Evolutionary conservation across 2,113 vertebrate species (phyloP).

Genomic region (Chiloscyllium plagiosum): DNA sequence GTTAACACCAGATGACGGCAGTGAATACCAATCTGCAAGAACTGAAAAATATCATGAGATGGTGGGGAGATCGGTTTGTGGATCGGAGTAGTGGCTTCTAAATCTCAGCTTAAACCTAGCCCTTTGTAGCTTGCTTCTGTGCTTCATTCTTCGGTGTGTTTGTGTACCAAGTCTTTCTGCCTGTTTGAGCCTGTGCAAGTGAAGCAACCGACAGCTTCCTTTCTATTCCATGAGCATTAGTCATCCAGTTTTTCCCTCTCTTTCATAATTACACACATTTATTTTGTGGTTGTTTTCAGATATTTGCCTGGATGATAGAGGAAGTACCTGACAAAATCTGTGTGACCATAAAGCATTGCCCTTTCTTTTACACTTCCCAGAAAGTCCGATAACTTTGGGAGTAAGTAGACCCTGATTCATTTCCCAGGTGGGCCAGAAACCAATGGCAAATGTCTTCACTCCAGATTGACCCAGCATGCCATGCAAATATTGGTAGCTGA

Average conservation of each 20-base stretch:
- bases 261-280: background rate
- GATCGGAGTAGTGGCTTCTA: background rate
- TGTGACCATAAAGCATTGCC: background rate
- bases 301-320: background rate
- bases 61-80: background rate
- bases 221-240: conserved; percentile 13
- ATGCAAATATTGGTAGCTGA: background rate
- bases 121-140: background rate
- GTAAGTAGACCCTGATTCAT: background rate
- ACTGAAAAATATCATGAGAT: background rate
- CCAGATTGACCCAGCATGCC: background rate
- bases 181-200: background rate
- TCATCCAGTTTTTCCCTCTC: background rate
- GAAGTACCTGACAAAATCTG: background rate
- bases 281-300: background rate
- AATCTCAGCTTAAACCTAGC: background rate
- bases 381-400: background rate
- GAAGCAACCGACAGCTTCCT: conserved; percentile 3
- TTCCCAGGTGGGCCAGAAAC: background rate
- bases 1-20: background rate
- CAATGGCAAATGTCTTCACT: background rate
- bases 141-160: too few species aligned
- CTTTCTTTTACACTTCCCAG: background rate
- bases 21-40: background rate
- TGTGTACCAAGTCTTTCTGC: background rate